Evolutionary conservation across 2,888 invertebrate genomes (phyloP).

Genomic region (Neuroscelio doddi): DNA sequence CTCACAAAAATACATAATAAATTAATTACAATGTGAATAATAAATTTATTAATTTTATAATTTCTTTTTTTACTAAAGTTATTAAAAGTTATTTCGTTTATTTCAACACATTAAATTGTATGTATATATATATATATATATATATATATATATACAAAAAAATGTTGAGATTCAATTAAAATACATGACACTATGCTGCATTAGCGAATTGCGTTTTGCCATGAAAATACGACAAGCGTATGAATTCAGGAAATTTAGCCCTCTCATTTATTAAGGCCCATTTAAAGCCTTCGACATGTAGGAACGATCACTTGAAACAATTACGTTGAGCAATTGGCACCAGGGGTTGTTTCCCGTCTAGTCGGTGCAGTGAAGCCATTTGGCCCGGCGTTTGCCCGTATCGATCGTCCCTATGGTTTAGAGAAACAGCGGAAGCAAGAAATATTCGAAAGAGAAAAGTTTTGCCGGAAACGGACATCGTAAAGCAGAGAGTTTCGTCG

Average conservation of each 20-base stretch:
- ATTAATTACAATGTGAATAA: too few relatives aligned
- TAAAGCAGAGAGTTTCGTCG: slow-evolving; percentile 6
- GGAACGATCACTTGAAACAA: slow-evolving; percentile 39
- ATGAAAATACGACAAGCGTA: background rate
- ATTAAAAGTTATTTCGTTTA: too few relatives aligned
- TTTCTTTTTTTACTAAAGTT: too few relatives aligned
- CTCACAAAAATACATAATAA: too few relatives aligned
- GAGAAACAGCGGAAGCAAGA: slow-evolving; percentile 26
- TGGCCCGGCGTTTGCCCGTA: slow-evolving; percentile 29
- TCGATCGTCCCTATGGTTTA: slow-evolving; percentile 24
- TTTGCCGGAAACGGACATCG: slow-evolving; percentile 29
- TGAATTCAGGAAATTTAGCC: background rate
- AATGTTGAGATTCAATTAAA: too few relatives aligned
- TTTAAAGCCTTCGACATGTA: slow-evolving; percentile 25
- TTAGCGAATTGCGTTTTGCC: too few relatives aligned
- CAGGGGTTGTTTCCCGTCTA: slow-evolving; percentile 29
- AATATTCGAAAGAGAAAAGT: slow-evolving; percentile 32
- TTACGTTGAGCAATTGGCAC: slow-evolving; percentile 35
- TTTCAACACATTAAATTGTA: too few relatives aligned
- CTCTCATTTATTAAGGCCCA: slow-evolving; percentile 25
- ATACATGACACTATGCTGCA: too few relatives aligned
- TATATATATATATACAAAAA: too few relatives aligned
- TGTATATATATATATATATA: too few relatives aligned
- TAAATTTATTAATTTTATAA: too few relatives aligned
- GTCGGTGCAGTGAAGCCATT: slow-evolving; percentile 35